Conservation (phyloP, 2,888 invertebrate genomes). For the Pediacus dermestoides region DNA sequence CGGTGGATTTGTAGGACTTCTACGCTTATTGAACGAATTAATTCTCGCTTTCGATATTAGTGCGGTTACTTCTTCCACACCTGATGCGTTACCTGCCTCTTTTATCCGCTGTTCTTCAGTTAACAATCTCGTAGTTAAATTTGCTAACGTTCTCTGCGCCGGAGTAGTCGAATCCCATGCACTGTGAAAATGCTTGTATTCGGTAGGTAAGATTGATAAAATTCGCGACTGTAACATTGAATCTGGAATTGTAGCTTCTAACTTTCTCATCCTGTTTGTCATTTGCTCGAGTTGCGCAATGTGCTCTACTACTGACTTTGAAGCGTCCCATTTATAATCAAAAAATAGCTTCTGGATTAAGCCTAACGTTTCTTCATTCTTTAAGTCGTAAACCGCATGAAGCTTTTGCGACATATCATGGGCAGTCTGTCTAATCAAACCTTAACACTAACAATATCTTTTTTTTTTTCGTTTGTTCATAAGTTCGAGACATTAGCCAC, state of each 20-base stretch:
- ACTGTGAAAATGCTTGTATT: conserved; percentile 16
- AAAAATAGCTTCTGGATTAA: conserved; percentile 28
- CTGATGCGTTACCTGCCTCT: neutral
- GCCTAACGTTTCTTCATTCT: conserved; percentile 20
- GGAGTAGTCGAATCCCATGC: conserved; percentile 14
- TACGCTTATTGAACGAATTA: too few relatives aligned
- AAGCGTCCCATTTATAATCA: conserved; percentile 21
- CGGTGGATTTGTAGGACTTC: too few relatives aligned
- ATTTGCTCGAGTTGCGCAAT: conserved; percentile 24
- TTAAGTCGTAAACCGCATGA: conserved; percentile 23
- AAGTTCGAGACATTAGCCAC: too few relatives aligned
- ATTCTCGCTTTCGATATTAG: conserved; percentile 5
- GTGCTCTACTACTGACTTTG: conserved; percentile 15
- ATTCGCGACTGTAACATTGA: conserved; percentile 24
- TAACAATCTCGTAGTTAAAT: conserved; percentile 11
- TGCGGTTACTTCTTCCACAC: neutral
- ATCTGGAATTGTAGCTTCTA: conserved; percentile 19
- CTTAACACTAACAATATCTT: too few relatives aligned
- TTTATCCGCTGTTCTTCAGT: conserved; percentile 10
- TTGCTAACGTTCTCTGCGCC: conserved; percentile 10
- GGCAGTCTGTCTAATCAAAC: conserved; percentile 19
- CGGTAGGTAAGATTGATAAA: conserved; percentile 15
- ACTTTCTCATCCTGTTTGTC: conserved; percentile 19
- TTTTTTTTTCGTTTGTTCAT: too few relatives aligned
- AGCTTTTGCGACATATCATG: conserved; percentile 28